Evolutionary conservation across 2,113 vertebrate genomes (phyloP).

Genomic region (Jacana jacana): DNA sequence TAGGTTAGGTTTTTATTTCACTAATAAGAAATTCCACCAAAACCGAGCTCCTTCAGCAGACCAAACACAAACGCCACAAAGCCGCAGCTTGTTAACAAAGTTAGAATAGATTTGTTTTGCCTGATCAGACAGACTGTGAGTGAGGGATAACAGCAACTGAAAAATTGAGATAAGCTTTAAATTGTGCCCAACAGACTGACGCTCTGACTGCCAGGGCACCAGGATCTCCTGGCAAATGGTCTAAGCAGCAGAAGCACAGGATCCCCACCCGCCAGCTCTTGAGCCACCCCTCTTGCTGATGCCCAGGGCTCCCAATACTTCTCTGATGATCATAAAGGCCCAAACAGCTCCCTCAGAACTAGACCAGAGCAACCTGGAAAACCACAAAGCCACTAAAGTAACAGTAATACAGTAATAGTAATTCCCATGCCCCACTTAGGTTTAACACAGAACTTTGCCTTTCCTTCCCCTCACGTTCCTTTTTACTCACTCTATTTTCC

Average conservation of each 20-base stretch:
- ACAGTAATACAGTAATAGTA: neutral
- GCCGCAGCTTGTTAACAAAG: neutral
- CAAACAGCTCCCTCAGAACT: neutral
- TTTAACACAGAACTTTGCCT: neutral
- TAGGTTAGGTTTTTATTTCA: neutral
- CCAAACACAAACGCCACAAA: neutral
- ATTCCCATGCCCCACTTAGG: neutral
- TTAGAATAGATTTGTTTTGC: neutral
- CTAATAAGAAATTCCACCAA: neutral
- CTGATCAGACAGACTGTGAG: neutral
- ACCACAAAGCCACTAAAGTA: neutral
- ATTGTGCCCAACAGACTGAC: neutral
- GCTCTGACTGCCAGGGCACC: neutral
- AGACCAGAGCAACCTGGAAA: neutral
- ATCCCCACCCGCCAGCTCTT: neutral
- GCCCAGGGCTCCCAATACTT: neutral
- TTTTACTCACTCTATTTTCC: neutral
- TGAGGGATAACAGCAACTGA: neutral
- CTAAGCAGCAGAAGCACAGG: neutral
- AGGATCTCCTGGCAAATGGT: neutral
- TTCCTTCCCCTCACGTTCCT: neutral
- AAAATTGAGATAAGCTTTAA: neutral
- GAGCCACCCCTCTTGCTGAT: neutral
- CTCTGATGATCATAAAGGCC: neutral
- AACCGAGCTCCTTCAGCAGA: neutral